phyloP scores from a whole-genome alignment of 1,140 invertebrate genomes.

The Drosophila bifasciata region DNA sequence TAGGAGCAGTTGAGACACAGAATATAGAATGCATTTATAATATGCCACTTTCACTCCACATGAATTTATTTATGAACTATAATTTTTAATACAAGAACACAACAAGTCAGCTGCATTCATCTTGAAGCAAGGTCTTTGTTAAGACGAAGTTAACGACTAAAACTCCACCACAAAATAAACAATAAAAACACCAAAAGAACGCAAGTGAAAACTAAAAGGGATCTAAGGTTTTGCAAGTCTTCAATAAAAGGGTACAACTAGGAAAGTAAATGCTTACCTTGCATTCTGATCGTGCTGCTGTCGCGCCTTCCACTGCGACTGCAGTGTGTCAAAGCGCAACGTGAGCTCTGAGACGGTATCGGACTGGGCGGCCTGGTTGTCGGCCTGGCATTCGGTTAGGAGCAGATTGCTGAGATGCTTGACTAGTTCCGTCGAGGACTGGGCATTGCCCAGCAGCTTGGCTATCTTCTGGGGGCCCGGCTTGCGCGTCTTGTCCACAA shows the following conservation, averaged over 20 bases:
- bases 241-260: not conserved
- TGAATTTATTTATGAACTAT: not conserved
- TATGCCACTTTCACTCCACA: conserved; percentile 50
- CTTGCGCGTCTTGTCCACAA: conserved; percentile 84
- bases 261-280: conserved; percentile 56
- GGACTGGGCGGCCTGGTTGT: conserved; percentile 87
- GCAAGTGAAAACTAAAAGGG: too few species aligned
- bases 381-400: conserved; percentile 89
- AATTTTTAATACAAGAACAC: too few species aligned
- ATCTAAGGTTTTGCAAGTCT: conserved; percentile 30
- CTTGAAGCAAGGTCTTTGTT: too few species aligned
- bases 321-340: conserved; percentile 88
- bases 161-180: not conserved
- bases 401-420: conserved; percentile 91
- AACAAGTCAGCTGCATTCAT: not conserved
- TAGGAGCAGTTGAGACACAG: conserved; percentile 53
- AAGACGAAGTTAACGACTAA: too few species aligned
- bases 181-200: too few species aligned
- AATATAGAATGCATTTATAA: not conserved
- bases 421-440: conserved; percentile 90
- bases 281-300: conserved; percentile 84
- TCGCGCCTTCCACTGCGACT: conserved; percentile 89
- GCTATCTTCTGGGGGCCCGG: conserved; percentile 86
- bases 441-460: conserved; percentile 88
- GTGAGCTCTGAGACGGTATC: conserved; percentile 88